A percentile compares a stretch with the other conserved stretches of the same genome.
Evolutionary conservation across 2,888 invertebrate genomes (phyloP).

Genomic region (Leptopilina myrica): DNA sequence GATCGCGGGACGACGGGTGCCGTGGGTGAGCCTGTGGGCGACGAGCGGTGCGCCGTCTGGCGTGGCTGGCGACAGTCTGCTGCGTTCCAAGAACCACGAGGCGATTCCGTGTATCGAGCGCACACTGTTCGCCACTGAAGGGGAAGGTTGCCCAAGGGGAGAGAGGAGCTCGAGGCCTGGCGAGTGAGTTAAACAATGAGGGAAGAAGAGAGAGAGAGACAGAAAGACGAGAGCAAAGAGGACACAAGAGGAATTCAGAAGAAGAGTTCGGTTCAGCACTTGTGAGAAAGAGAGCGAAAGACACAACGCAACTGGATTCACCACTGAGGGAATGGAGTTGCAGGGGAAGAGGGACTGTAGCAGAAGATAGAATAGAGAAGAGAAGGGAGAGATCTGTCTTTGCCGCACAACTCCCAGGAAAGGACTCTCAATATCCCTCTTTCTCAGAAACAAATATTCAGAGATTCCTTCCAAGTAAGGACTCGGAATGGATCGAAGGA

Average conservation of each 20-base stretch:
- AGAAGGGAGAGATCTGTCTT: neutral
- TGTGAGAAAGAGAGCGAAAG: conserved; percentile 9
- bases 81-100: conserved; percentile 75
- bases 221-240: conserved; percentile 52
- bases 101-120: conserved; percentile 75
- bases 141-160: conserved; percentile 56
- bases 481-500: conserved; percentile 16
- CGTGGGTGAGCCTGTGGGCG: conserved; percentile 60
- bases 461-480: conserved; percentile 27
- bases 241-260: conserved; percentile 20
- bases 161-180: conserved; percentile 45
- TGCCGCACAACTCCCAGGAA: neutral
- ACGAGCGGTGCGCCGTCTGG: conserved; percentile 74
- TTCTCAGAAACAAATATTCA: conserved; percentile 30
- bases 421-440: conserved; percentile 28
- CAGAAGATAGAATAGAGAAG: neutral
- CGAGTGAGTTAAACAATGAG: conserved; percentile 51
- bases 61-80: conserved; percentile 75
- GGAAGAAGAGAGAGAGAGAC: conserved; percentile 50
- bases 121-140: conserved; percentile 63
- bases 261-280: conserved; percentile 44
- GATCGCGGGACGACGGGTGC: conserved; percentile 54
- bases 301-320: conserved; percentile 23
- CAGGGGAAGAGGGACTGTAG: neutral
- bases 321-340: neutral